phyloP scores from a whole-genome alignment of 2,113 vertebrate genomes.

The Zapornia atra region DNA sequence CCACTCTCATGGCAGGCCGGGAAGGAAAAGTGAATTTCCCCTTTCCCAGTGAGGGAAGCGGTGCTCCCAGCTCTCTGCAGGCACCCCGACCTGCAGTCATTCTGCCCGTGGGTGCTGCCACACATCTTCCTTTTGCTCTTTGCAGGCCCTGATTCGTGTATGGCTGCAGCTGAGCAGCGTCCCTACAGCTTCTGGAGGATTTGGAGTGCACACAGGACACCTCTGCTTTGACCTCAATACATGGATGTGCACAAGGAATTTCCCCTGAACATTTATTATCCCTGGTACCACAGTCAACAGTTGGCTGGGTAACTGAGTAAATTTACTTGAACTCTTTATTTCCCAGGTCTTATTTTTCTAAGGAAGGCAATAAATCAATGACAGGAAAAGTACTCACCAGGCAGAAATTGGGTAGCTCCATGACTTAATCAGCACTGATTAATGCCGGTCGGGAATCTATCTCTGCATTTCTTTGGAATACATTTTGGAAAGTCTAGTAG shows the following conservation, averaged over 20 bases:
- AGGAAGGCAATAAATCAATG: constrained; percentile 71
- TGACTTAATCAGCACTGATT: constrained; percentile 73
- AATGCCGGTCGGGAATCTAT: constrained; percentile 65
- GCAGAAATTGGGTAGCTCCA: constrained; percentile 71
- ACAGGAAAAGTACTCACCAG: constrained; percentile 72
- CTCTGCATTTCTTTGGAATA: constrained; percentile 68
- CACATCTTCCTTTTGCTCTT: background rate
- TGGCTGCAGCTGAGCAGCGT: background rate
- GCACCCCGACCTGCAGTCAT: background rate
- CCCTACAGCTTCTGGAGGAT: background rate
- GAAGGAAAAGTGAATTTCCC: background rate
- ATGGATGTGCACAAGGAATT: background rate
- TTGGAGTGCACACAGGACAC: background rate
- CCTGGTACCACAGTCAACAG: constrained; percentile 56
- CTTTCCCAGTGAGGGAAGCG: accelerated
- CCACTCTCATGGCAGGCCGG: background rate
- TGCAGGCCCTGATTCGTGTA: background rate
- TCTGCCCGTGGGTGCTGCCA: accelerated
- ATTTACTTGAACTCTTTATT: constrained; percentile 70
- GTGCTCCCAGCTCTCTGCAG: background rate
- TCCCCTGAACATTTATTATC: constrained; percentile 53
- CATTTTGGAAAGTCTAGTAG: constrained; percentile 59
- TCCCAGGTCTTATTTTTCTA: constrained; percentile 70
- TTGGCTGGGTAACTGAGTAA: constrained; percentile 62
- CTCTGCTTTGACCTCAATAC: background rate